Evolutionary conservation across 2,888 invertebrate genomes (phyloP), one percentile per base, ranked within the genome.

Genomic region (Thymelicus sylvestris): DNA sequence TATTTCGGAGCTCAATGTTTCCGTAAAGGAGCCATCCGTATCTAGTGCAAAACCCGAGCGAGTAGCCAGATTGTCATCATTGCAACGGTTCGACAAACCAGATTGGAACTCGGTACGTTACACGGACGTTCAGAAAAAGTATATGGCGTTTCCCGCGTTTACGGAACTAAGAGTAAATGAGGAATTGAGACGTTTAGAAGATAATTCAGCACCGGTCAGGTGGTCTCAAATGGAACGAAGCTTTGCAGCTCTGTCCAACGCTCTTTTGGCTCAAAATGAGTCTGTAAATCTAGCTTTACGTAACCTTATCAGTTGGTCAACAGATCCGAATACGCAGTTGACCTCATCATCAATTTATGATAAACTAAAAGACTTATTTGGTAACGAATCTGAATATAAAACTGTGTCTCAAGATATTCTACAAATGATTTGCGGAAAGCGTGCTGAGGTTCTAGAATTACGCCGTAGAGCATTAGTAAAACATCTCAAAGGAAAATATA

Each of bases 241-340:
- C 50, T 74, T 73, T 60, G 74, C 76, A 10, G 74, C 74, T 1
- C 66, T 74, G 55, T 73, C 75, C 0, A 74, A 74, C 64, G 76
- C 74, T 0, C 50, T 76, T 55, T 63, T 77, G n/a, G 71, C 72
- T 55, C 74, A 75, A 55, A 76, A 74, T 47, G 71, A 75, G 39
- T 38, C n/a, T 12, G 60, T 72, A 6, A 73, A 74, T 64, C 8
- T 13, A 6, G 52, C 71, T 24, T 70, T 75, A 38, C 72, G 67
- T 39, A 65, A 4, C 8, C 6, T 73, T 10, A 61, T 74, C 10
- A 66, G 69, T 50, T 74, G 73, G 73, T 74, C 73, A 13, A 59
- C 52, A 44, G 24, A 24, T 24, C 15, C 38, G 6, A 48, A 62
- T 8, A 44, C 41, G 7, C 59, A 68, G n/a, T 50, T 73, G 12